Conservation (phyloP, 2,113 vertebrate species). For the Rafetus swinhoei region DNA sequence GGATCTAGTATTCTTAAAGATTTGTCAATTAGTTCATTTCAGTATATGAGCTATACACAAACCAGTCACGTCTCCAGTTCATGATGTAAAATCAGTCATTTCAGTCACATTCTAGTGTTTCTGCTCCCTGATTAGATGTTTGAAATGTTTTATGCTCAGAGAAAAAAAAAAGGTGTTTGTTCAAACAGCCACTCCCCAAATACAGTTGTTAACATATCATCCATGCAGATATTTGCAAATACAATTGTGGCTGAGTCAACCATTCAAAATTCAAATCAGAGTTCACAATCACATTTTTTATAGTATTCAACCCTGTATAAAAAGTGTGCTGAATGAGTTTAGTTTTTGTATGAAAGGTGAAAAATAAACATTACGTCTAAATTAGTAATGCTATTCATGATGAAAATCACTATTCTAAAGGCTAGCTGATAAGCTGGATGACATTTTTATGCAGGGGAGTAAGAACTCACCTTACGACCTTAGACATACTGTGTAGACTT, state of each 20-base stretch:
- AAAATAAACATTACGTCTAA: neutral
- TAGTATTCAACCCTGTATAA: neutral
- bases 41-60: neutral
- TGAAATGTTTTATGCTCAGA: neutral
- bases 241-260: neutral
- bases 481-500: neutral
- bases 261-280: neutral
- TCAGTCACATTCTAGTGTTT: accelerated
- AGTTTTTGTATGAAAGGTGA: neutral
- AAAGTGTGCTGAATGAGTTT: neutral
- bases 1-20: neutral
- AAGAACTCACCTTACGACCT: neutral
- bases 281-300: neutral
- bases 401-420: neutral
- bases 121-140: neutral
- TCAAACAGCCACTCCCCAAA: neutral
- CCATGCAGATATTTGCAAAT: neutral
- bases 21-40: neutral
- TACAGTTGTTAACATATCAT: neutral
- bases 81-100: neutral
- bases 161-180: neutral
- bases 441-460: neutral
- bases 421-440: neutral
- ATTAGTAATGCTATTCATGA: neutral
- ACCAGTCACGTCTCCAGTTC: neutral